Base-by-base conservation (phyloP, 2,888 invertebrate genomes). In the Hoplodrina ambigua region DNA sequence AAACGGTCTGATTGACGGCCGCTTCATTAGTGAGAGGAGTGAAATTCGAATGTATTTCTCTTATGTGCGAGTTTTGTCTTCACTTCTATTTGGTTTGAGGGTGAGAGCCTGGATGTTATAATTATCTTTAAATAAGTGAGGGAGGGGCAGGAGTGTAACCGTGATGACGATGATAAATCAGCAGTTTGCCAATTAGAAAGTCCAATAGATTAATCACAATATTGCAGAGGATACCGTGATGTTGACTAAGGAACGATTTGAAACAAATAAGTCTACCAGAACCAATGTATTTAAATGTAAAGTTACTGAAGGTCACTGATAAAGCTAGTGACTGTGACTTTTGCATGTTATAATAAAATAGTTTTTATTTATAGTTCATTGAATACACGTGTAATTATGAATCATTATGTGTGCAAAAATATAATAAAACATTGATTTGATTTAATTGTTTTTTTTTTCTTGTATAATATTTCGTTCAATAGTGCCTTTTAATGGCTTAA, bases 1-100 rank as follows among this genome's bases (percentile, higher is more conserved):
- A 92, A 91, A 90, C 91, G 90, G 86, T 83, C 90, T 93, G 94
- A 94, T 93, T 93, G 94, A 94, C 94, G 88, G 87, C 86, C 85
- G 74, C 86, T 92, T 94, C 94, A 94, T 94, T 94, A 94, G 92
- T 87, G 90, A 83, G 82, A 60, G 61, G 60, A 75, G 79, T 78
- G 81, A 81, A 81, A 81, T 79, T 81, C 81, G 81, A 71, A 80
- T 72, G 65, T 78, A 73, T 84, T 78, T 72, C 78, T 84, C 67
- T 62, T 69, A 60, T 63, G 54, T 61, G 20, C 20, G 60, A 55
- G 60, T 60, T 60, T 62, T 41, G 58, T 69, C 69, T 75, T 80
- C 53, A 52, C 19, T n/a, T 64, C 37, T 20, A 17, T 41, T 62
- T 37, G 17, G 46, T 13, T 55, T 55, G 25, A 37, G 41, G 30